These are phyloP conservation scores for Hanleya hanleyi DNA, from an alignment of 2,888 invertebrate genomes.

Conservation along the genomic window DNA sequence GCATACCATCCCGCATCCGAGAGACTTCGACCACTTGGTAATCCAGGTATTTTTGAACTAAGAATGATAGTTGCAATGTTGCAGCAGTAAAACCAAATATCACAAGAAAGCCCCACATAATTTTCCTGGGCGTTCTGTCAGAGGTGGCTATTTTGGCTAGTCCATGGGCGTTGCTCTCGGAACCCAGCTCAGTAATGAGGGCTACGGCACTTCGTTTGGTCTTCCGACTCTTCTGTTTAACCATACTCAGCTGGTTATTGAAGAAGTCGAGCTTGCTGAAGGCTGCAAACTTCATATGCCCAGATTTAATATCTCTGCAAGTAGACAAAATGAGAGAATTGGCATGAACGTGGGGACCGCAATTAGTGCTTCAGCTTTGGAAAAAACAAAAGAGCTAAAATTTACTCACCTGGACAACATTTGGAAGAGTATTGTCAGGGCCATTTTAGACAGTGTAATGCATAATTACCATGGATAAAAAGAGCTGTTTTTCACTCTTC, in stretches of 20 bases:
- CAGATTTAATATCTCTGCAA: constrained; percentile 34
- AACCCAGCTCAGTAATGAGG: constrained; percentile 61
- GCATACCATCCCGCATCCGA: constrained; percentile 65
- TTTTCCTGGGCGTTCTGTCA: constrained; percentile 56
- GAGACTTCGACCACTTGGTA: constrained; percentile 65
- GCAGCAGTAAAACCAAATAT: constrained; percentile 67
- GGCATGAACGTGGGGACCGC: too few relatives aligned
- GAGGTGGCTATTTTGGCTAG: constrained; percentile 63
- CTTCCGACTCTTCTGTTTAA: constrained; percentile 11
- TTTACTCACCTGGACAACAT: too few relatives aligned
- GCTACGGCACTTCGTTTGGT: constrained; percentile 41
- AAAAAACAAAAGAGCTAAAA: too few relatives aligned
- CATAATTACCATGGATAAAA: too few relatives aligned
- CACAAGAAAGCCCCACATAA: constrained; percentile 63
- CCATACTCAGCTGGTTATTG: constrained; percentile 51
- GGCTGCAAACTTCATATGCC: constrained; percentile 58
- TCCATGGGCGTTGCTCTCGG: constrained; percentile 66
- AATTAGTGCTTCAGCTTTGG: too few relatives aligned
- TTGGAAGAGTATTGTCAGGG: too few relatives aligned
- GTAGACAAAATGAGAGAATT: not conserved
- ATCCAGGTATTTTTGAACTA: constrained; percentile 60
- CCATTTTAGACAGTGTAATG: too few relatives aligned
- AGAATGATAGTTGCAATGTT: constrained; percentile 61
- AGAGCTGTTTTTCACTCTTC: too few relatives aligned
- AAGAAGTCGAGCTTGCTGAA: constrained; percentile 50